Evolutionary conservation across 2,888 invertebrate species (phyloP), one percentile per base, ranked within the genome.

Genomic region (Metacarcinus magister): DNA sequence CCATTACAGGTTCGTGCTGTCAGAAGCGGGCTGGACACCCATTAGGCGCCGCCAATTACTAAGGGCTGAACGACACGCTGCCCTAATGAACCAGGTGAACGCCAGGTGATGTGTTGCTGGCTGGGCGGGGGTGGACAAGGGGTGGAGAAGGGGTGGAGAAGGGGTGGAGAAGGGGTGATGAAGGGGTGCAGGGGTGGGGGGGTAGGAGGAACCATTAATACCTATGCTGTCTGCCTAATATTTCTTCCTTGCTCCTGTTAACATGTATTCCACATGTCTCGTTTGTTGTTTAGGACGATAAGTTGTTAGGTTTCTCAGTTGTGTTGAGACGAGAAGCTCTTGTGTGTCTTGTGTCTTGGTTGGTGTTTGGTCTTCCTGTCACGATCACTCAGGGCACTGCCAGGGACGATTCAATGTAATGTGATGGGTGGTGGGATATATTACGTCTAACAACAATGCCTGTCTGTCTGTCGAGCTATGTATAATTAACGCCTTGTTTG

Each of bases 51-150:
- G 28, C 82, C 82, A 82, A 82, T 82, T 82, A 82, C 82, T 32
- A 82, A 7, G 32, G 32, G 32, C 82, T 32, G 82, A 82, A 82
- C 82, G 82, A 82, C 82, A 82, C 32, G 82, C 82, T 23, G 82
- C 32, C 28, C 82, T 82, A 82, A 82, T 82, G 82, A 82, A 82
- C 32, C 82, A 82, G 82, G 82, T 82, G 82, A 82, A 67, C n/a
- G n/a, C 67, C 67, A 82, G 82, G 82, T 82, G 82, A 82, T 32
- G 32, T 13, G 82, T 32, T 28, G 82, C 1, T n/a, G 82, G 82
- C 10, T 32, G 82, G 82, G 82, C 8, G 10, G 82, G 82, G 32
- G 32, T 10, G 32, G 82, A 13, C 0, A n/a, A 5, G 23, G 67
- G 67, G 13, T 3, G 0, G 7, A 3, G 23, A 3, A 16, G 67